Conservation (phyloP, 35 echinoderm and acorn worm species). For the Antedon bifida region DNA sequence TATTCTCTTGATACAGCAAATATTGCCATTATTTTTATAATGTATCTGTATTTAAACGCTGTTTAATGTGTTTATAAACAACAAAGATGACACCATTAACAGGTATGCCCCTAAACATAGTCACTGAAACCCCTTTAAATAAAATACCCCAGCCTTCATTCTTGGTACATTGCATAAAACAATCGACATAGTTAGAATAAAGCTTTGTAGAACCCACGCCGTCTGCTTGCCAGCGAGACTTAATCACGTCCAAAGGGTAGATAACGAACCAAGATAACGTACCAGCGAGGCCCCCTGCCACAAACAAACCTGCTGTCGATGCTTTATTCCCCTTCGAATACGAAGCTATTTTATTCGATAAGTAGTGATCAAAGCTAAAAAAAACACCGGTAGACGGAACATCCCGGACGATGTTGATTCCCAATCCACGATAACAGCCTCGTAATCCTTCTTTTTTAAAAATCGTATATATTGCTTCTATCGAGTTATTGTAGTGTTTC, state of each 20-base stretch:
- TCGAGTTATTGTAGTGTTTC: slow-evolving; percentile 20
- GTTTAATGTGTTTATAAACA: neutral
- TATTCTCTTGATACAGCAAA: too few species aligned
- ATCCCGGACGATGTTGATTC: slow-evolving; percentile 1
- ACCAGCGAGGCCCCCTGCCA: slow-evolving; percentile 28
- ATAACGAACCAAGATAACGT: slow-evolving; percentile 5
- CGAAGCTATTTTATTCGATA: neutral
- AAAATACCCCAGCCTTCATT: slow-evolving; percentile 14
- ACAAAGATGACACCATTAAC: slow-evolving; percentile 30
- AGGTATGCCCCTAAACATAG: slow-evolving; percentile 17
- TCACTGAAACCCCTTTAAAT: slow-evolving; percentile 14
- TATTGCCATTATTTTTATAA: too few species aligned
- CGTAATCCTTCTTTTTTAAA: slow-evolving; percentile 9
- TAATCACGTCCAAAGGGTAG: slow-evolving; percentile 27
- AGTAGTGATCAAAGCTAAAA: slow-evolving; percentile 12
- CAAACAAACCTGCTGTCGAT: neutral
- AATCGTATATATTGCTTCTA: slow-evolving; percentile 14
- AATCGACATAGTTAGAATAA: slow-evolving; percentile 15
- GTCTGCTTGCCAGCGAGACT: slow-evolving; percentile 28
- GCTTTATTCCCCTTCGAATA: neutral
- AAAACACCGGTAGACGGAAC: slow-evolving; percentile 13
- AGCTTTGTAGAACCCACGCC: neutral
- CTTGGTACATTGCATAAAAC: neutral
- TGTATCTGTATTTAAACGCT: too few species aligned
- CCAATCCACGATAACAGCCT: slow-evolving; percentile 25